Evolutionary conservation across 2,888 invertebrate species (phyloP), one percentile per base, ranked within the genome.

Genomic region (Drosophila villosipedis): DNA sequence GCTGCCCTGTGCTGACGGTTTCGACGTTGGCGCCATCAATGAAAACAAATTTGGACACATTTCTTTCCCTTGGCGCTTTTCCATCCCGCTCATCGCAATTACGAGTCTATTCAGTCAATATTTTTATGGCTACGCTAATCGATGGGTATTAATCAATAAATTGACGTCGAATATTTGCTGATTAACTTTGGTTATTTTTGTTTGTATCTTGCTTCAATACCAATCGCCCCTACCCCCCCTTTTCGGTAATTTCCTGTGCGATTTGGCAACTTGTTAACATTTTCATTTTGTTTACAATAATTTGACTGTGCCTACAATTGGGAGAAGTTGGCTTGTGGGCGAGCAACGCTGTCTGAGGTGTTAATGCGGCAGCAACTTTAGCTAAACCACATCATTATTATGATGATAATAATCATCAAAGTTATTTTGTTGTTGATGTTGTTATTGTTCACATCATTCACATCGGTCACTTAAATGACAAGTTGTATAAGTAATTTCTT

Each of bases 101-200:
- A 22, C 39, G 57, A 7, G 37, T 57, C 41, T 31, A 63, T 59
- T 60, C 60, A 43, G 60, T 69, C 69, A 67, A 65, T 78, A 81
- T 67, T 67, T 78, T 53, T 64, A 58, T 69, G 63, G 68, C 61
- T n/a, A 74, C 79, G 79, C 79, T 79, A 80, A 87, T 87, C 91
- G 88, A 80, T 89, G 76, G 71, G 76, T 73, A 89, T 87, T 89
- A 87, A 87, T 87, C 87, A 87, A 87, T 87, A 87, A 89, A 88
- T 78, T 82, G 77, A 50, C 87, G 76, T 76, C 72, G 73, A 85
- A 79, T 83, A 83, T 78, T 82, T 82, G 84, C 71, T 84, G 89
- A 91, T 89, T 90, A 84, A 82, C 83, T 80, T 64, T 70, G 75
- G 77, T 71, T 84, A 80, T 84, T 89, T 78, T 79, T 52, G 76